A percentile compares a stretch with the other conserved stretches of the same genome.
phyloP scores from a whole-genome alignment of 2,113 vertebrate genomes.

The Cavia aperea region DNA sequence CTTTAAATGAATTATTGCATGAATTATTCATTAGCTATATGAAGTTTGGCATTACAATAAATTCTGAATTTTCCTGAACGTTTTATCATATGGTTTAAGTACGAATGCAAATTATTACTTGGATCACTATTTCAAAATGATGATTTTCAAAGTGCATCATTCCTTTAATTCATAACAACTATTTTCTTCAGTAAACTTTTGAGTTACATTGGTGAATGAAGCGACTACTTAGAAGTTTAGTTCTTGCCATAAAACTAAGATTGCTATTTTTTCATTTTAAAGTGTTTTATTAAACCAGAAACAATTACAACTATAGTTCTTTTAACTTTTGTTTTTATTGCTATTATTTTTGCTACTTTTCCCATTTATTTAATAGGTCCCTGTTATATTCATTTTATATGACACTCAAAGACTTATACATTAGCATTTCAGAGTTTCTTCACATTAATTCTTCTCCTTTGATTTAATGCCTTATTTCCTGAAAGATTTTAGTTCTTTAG shows the following conservation, averaged over 20 bases:
- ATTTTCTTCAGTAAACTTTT: neutral
- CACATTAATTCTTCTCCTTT: neutral
- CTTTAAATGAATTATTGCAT: neutral
- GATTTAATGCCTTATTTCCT: neutral
- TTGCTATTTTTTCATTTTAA: neutral
- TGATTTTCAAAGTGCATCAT: neutral
- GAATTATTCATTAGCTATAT: neutral
- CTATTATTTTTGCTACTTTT: neutral
- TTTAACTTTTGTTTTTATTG: neutral
- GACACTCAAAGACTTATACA: neutral
- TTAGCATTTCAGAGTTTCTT: neutral
- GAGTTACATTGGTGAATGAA: neutral
- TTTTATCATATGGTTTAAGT: neutral
- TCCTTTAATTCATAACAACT: neutral
- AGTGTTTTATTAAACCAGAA: neutral
- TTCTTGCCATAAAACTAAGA: neutral
- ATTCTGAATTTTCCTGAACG: neutral
- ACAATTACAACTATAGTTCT: neutral
- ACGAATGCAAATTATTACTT: neutral
- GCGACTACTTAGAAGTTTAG: neutral
- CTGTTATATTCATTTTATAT: neutral
- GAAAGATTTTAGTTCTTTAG: neutral
- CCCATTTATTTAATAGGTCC: neutral
- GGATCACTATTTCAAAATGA: constrained; percentile 10
- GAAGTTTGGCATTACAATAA: neutral